phyloP scores from a whole-genome alignment of 2,888 invertebrate species.

The Cheilosia scutellata region DNA sequence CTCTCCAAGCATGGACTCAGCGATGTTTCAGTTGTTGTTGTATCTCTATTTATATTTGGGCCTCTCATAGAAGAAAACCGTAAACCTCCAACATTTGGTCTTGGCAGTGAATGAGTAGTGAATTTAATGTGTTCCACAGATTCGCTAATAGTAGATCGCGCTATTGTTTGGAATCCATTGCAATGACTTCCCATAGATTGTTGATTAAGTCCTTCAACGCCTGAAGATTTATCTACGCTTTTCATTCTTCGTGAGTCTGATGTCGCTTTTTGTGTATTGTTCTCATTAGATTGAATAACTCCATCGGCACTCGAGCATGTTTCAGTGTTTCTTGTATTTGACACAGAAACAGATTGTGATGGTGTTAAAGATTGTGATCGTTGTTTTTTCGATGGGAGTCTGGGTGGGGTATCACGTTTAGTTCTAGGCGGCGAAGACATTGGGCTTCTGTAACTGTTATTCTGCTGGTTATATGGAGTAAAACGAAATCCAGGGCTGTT shows the following conservation, averaged over 20 bases:
- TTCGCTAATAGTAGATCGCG: slow-evolving; percentile 81
- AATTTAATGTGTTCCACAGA: slow-evolving; percentile 84
- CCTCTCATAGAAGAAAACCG: slow-evolving; percentile 85
- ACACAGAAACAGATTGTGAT: slow-evolving; percentile 83
- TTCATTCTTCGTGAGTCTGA: slow-evolving; percentile 65
- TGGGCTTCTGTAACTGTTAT: slow-evolving; percentile 82
- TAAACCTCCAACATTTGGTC: slow-evolving; percentile 83
- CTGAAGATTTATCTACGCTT: slow-evolving; percentile 74
- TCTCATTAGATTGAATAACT: slow-evolving; percentile 85
- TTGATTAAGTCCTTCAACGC: slow-evolving; percentile 59
- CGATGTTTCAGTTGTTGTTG: slow-evolving; percentile 86
- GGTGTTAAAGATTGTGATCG: slow-evolving; percentile 92
- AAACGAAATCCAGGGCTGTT: slow-evolving; percentile 83
- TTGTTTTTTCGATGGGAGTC: slow-evolving; percentile 87
- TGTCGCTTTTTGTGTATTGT: slow-evolving; percentile 36
- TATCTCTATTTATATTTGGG: slow-evolving; percentile 86
- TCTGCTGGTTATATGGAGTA: slow-evolving; percentile 80
- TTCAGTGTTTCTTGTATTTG: slow-evolving; percentile 83
- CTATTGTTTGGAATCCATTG: slow-evolving; percentile 82
- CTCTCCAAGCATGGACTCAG: slow-evolving; percentile 86
- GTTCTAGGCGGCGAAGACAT: slow-evolving; percentile 86
- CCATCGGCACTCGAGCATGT: slow-evolving; percentile 90
- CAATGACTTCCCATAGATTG: slow-evolving; percentile 74
- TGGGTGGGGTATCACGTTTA: slow-evolving; percentile 84
- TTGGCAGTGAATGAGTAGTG: slow-evolving; percentile 86